Conservation (phyloP, 2,113 vertebrate species). For the Panurus biarmicus region DNA sequence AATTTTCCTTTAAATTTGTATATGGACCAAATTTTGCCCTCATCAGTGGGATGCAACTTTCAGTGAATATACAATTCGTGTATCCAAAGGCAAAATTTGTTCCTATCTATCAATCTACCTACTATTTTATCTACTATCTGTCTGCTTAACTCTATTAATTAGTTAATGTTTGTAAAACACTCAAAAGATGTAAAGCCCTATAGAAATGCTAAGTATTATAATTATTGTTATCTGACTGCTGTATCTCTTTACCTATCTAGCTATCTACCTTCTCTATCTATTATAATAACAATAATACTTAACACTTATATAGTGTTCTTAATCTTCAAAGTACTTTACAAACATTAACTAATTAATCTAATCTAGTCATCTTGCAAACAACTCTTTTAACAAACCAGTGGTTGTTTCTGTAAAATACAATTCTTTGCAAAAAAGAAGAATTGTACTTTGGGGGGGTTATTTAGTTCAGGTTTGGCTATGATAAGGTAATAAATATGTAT, state of each 20-base stretch:
- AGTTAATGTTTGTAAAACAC: conserved; percentile 68
- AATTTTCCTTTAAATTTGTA: conserved; percentile 3
- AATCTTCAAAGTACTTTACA: conserved; percentile 66
- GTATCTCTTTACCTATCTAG: conserved; percentile 68
- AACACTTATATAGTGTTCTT: conserved; percentile 62
- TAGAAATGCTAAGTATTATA: conserved; percentile 64
- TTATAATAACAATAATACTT: conserved; percentile 64
- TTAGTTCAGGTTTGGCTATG: conserved; percentile 17
- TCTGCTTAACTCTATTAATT: conserved; percentile 66
- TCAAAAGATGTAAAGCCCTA: conserved; percentile 63
- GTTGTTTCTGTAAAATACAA: conserved; percentile 37
- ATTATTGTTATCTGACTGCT: conserved; percentile 63
- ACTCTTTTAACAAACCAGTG: conserved; percentile 38
- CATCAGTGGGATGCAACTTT: not conserved
- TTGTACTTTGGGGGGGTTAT: not conserved
- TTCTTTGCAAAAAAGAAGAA: conserved; percentile 22
- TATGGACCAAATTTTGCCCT: conserved; percentile 7
- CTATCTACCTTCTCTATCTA: conserved; percentile 65
- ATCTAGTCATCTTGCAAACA: conserved; percentile 58
- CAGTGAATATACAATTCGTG: conserved; percentile 16
- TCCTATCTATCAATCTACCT: conserved; percentile 61
- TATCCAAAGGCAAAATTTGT: conserved; percentile 58
- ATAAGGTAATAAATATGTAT: conserved; percentile 39
- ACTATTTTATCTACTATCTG: conserved; percentile 62
- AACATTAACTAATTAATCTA: conserved; percentile 68